Percentiles rank a stretch among this genome's conserved stretches.
Evolutionary conservation across 1,140 invertebrate species (phyloP).

Genomic region (Trachymyrmex cornetzi): DNA sequence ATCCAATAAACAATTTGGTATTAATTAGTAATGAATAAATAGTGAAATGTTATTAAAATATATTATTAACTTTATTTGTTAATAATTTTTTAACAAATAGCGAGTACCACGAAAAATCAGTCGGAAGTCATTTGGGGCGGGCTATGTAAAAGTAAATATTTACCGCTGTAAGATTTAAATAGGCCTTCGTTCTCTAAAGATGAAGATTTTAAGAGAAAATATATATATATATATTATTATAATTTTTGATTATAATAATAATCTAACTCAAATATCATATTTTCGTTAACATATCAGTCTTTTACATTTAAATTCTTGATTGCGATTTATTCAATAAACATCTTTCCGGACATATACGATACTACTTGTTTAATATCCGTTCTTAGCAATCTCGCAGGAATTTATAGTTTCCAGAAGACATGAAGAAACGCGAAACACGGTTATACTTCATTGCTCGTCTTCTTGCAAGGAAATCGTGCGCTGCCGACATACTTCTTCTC

Average conservation of each 20-base stretch:
- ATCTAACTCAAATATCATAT: neutral
- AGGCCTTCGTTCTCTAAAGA: no score
- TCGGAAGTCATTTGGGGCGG: no score
- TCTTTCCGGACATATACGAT: neutral
- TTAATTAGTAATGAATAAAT: no score
- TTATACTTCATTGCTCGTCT: slow-evolving; percentile 50
- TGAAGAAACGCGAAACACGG: slow-evolving; percentile 41
- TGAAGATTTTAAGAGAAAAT: neutral
- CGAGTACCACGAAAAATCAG: no score
- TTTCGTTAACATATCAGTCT: neutral
- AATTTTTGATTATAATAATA: neutral
- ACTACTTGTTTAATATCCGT: slow-evolving; percentile 16
- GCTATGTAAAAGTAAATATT: no score
- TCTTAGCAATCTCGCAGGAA: slow-evolving; percentile 45
- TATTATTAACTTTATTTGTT: no score
- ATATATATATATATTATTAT: neutral
- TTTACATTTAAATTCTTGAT: neutral
- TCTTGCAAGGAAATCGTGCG: slow-evolving; percentile 45
- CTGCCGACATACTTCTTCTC: slow-evolving; percentile 47
- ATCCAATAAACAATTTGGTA: no score
- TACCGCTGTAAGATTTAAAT: no score
- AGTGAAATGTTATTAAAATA: no score
- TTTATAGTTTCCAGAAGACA: slow-evolving; percentile 49
- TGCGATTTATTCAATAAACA: slow-evolving; percentile 11
- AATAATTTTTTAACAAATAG: no score